Base-by-base conservation (phyloP, 2,888 invertebrate genomes). In the Epirrita christyi region DNA sequence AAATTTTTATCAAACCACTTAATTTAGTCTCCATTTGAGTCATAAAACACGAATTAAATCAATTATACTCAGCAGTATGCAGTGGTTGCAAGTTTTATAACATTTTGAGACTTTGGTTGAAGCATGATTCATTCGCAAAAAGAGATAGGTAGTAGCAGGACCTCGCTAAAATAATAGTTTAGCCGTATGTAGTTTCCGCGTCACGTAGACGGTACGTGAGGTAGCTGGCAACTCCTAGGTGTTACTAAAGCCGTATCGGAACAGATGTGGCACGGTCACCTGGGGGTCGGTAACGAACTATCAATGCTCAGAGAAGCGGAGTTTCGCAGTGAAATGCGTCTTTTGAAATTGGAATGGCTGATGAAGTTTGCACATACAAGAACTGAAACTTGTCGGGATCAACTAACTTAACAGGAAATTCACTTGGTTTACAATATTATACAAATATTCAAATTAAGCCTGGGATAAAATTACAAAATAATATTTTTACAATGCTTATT, bases 181-280 rank as follows among this genome's bases (percentile, higher is more conserved):
- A 28, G 7, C 41, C 47, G 42, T 21, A 13, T 49, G 56, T 59
- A 58, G 43, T 51, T 47, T 54, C 40, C 56, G 38, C 36, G 64
- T 64, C 66, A 66, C 66, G 66, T 66, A 61, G 6, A 14, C n/a
- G 13, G 49, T 59, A 66, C 66, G 66, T 66, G 66, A 61, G 51
- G 37, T 46, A 47, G 51, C 37, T 43, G 14, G 37, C 58, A 27
- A 49, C 49, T 58, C 41, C 55, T 43, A 44, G 61, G 59, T 59
- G 57, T 53, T 52, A 54, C 46, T 48, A 37, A 48, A 41, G 43
- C 44, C 21, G 49, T 44, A 60, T 45, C 40, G 48, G 54, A 32
- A 47, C 57, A 57, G 54, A 55, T 44, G 52, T 38, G 53, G 48
- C 52, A 37, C 27, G 57, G 36, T 47, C 48, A 50, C 46, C 48